Evolutionary conservation across 1,140 invertebrate species (phyloP), one percentile per base, ranked within the genome.

Genomic region (Notospermus geniculatus): DNA sequence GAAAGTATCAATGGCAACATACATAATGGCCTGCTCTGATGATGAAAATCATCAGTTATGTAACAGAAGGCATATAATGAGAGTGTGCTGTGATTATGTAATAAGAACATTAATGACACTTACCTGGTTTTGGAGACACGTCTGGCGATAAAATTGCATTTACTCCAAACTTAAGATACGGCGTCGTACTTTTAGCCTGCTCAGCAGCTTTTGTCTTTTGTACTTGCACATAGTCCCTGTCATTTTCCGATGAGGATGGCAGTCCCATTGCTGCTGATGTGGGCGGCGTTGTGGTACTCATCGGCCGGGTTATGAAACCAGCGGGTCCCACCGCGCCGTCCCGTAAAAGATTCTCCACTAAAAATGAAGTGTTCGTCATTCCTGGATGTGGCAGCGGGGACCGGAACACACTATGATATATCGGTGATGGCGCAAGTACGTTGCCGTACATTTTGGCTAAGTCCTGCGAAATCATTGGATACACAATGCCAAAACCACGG

Each of bases 141-240:
- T 66, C 69, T 19, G 63, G 64, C 27, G 71, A 69, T 19, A 95
- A 83, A 68, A 95, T 95, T 17, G 91, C 91, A 83, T 88, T 92
- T 58, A 95, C 91, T 85, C 92, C 93, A 80, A 95, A 95, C 81
- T 95, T 95, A 61, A 95, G 84, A 68, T 91, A 86, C 0, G 91
- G 91, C 71, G 66, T 58, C 7, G 61, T 52, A 7, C 36, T 28
- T 29, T 32, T 22, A 5, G 19, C n/a, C n/a, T 50, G n/a, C 9
- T 27, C 25, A 50, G 19, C 25, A 27, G n/a, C 46, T 50, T 50
- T 50, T 22, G 19, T 50, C n/a, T 22, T 27, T 27, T 19, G 25
- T n/a, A 50, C n/a, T 36, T 36, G 32, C 13, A 36, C 4, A 36
- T 36, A 52, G 25, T 27, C 54, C n/a, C 25, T 29, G 54, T n/a